A percentile compares a stretch with the other conserved stretches of the same genome.
Conservation (phyloP, 37 sponge, comb jelly and placozoan species). For the Chondrilla cf. caribensis region DNA sequence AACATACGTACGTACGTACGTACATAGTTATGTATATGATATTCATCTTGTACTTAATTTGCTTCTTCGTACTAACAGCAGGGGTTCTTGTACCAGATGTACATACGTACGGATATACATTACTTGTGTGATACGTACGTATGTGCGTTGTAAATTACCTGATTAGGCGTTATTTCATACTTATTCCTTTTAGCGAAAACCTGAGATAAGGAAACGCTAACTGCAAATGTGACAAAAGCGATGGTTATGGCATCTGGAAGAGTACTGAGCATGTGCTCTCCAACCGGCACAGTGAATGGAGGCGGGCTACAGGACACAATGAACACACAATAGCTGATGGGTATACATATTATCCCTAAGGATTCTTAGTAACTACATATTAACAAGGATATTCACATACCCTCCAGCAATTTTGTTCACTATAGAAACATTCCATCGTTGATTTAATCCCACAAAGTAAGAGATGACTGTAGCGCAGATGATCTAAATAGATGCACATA, state of each 20-base stretch:
- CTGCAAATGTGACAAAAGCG: conserved; percentile 61
- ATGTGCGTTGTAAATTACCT: neutral
- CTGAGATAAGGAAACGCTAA: conserved; percentile 62
- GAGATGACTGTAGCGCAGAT: conserved; percentile 14
- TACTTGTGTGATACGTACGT: neutral
- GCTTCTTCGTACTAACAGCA: no score
- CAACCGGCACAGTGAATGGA: conserved; percentile 30
- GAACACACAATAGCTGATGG: no score
- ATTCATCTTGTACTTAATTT: no score
- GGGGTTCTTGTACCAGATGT: no score
- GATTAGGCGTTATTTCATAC: conserved; percentile 45
- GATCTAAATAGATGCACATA: neutral
- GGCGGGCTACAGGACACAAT: conserved; percentile 48
- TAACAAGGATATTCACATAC: neutral
- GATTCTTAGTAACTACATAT: no score
- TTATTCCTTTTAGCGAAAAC: conserved; percentile 60
- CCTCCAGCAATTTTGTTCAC: neutral
- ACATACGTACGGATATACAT: neutral
- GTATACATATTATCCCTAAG: neutral
- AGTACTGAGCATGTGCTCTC: conserved; percentile 30
- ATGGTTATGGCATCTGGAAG: conserved; percentile 66
- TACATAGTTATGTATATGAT: no score
- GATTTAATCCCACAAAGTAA: neutral
- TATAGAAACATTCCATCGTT: neutral
- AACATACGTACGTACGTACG: no score